Evolutionary conservation across 2,797 vertebrate genomes (phyloP).

Genomic region (Sebastes steindachneri): DNA sequence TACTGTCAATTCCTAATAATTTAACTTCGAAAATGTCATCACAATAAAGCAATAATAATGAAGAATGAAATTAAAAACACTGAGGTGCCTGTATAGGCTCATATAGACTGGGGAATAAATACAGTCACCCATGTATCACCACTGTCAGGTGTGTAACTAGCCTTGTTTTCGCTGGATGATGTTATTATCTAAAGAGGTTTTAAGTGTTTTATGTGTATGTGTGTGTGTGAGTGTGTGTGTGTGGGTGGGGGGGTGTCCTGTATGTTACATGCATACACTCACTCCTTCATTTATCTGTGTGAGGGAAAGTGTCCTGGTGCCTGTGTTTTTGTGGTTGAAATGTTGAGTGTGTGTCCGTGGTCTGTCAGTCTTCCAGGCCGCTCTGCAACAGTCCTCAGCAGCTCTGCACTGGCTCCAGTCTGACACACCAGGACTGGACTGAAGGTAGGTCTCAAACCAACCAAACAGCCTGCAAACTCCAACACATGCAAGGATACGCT

Average conservation of each 20-base stretch:
- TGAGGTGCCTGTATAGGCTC: neutral
- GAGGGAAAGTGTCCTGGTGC: constrained; percentile 7
- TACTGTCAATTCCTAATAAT: neutral
- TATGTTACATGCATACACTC: constrained; percentile 12
- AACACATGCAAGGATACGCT: neutral
- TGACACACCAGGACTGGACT: constrained; percentile 1
- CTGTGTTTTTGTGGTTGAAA: constrained; percentile 17
- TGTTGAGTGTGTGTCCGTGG: neutral
- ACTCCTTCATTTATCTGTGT: constrained; percentile 6
- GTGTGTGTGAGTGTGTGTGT: no score
- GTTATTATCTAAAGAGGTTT: neutral
- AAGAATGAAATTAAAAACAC: neutral
- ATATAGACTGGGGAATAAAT: neutral
- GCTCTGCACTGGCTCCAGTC: constrained; percentile 19
- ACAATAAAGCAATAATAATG: neutral
- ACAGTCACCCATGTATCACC: neutral
- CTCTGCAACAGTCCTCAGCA: constrained; percentile 3
- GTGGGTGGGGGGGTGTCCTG: neutral
- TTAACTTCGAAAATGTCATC: neutral
- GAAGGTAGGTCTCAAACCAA: constrained; percentile 43
- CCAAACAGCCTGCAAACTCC: neutral
- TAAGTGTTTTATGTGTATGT: neutral
- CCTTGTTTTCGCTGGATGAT: neutral
- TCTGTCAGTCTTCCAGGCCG: constrained; percentile 20
- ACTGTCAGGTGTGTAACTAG: neutral